phyloP scores from a whole-genome alignment of 2,797 vertebrate genomes.

The Myripristis murdjan region DNA sequence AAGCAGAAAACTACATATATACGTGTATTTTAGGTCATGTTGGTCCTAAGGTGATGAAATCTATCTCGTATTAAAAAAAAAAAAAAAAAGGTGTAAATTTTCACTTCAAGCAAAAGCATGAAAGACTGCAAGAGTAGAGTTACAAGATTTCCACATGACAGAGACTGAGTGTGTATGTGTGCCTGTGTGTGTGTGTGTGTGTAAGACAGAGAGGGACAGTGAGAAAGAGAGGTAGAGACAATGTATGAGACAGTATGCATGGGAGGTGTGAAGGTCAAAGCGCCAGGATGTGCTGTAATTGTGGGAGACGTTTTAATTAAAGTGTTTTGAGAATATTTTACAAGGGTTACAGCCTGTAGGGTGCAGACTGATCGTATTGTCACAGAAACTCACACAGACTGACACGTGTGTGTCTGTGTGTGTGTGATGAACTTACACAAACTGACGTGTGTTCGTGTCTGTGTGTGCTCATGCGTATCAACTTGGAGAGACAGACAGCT shows the following conservation, averaged over 20 bases:
- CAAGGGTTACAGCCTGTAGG: slow-evolving; percentile 77
- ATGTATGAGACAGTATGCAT: slow-evolving; percentile 66
- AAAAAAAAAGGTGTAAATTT: slow-evolving; percentile 28
- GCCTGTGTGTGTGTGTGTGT: background rate
- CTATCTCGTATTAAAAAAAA: slow-evolving; percentile 15
- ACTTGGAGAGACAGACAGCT: slow-evolving; percentile 63
- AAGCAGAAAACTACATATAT: no score
- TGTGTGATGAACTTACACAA: background rate
- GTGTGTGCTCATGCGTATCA: slow-evolving; percentile 57
- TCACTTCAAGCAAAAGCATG: background rate
- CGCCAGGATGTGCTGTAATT: slow-evolving; percentile 79
- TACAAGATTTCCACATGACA: background rate
- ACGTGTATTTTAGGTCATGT: background rate
- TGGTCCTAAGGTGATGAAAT: background rate
- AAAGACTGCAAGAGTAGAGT: background rate
- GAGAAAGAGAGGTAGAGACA: slow-evolving; percentile 35
- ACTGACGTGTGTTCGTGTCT: slow-evolving; percentile 21
- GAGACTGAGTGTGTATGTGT: background rate
- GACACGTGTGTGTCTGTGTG: slow-evolving; percentile 42
- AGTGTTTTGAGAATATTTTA: slow-evolving; percentile 78
- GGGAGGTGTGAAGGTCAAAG: slow-evolving; percentile 80
- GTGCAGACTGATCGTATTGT: slow-evolving; percentile 80
- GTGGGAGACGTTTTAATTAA: slow-evolving; percentile 86
- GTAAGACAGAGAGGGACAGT: background rate
- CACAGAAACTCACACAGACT: slow-evolving; percentile 79